Evolutionary conservation across 2,888 invertebrate species (phyloP).

Genomic region (Drosophila greeni): DNA sequence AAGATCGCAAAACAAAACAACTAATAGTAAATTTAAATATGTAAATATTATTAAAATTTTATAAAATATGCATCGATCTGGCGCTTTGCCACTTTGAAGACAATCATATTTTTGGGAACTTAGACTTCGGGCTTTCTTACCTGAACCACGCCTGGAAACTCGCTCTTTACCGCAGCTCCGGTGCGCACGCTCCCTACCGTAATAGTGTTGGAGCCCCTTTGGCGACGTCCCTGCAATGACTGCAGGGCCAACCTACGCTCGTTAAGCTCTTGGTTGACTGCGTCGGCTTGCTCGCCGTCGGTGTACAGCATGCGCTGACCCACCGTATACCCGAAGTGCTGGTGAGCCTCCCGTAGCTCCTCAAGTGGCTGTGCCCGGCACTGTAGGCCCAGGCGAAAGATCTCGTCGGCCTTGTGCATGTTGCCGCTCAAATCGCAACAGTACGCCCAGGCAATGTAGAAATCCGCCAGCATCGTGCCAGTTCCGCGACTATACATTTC

Average conservation of each 20-base stretch:
- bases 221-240: constrained; percentile 84
- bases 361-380: constrained; percentile 89
- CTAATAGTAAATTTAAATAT: background rate
- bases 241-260: constrained; percentile 89
- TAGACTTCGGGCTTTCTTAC: constrained; percentile 49
- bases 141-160: constrained; percentile 73
- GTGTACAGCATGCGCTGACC: constrained; percentile 76
- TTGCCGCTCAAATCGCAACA: constrained; percentile 90
- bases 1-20: too few relatives aligned
- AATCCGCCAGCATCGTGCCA: constrained; percentile 88
- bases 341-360: constrained; percentile 86
- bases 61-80: background rate
- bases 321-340: constrained; percentile 80
- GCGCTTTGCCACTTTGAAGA: background rate
- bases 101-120: background rate
- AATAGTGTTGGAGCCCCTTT: constrained; percentile 80
- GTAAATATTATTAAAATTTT: background rate
- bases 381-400: constrained; percentile 88
- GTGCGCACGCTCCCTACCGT: constrained; percentile 81
- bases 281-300: constrained; percentile 82
- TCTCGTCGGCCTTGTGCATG: constrained; percentile 89
- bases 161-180: constrained; percentile 75
- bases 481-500: constrained; percentile 89
- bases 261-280: constrained; percentile 82
- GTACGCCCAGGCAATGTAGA: constrained; percentile 94